Conservation (phyloP, 2,888 invertebrate genomes). For the Megalurothrips usitatus region DNA sequence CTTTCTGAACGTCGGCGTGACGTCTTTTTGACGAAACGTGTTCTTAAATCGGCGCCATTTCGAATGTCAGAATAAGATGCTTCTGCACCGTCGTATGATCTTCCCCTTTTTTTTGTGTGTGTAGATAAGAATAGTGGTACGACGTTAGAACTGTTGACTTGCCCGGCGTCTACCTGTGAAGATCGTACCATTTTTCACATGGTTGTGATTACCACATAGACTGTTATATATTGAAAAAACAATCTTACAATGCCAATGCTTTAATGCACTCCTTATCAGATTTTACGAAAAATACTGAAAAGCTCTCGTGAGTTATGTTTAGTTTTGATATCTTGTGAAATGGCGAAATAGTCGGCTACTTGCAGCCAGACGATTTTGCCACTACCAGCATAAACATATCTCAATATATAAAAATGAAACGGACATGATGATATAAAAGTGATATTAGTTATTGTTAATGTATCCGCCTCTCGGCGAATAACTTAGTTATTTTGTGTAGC, state of each 20-base stretch:
- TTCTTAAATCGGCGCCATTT: too few species aligned
- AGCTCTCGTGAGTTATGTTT: background rate
- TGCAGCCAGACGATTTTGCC: background rate
- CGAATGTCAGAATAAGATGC: too few species aligned
- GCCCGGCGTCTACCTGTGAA: background rate
- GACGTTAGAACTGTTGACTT: too few species aligned
- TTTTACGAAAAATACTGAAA: background rate
- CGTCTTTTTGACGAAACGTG: too few species aligned
- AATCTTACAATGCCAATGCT: background rate
- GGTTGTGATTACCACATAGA: background rate
- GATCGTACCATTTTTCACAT: background rate
- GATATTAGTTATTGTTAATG: constrained; percentile 15
- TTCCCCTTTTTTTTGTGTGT: too few species aligned
- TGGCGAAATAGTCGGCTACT: background rate
- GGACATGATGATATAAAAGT: background rate
- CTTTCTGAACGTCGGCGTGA: too few species aligned
- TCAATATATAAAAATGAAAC: background rate
- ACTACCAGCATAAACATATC: background rate
- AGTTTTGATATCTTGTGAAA: background rate
- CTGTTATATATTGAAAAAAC: background rate
- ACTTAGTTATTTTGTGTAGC: background rate
- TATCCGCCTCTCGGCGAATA: constrained; percentile 2
- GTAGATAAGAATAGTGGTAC: too few species aligned
- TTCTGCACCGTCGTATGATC: too few species aligned
- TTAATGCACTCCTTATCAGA: background rate